Evolutionary conservation across 2,113 vertebrate genomes (phyloP), one percentile per base, ranked within the genome.

Genomic region (Podarcis muralis): DNA sequence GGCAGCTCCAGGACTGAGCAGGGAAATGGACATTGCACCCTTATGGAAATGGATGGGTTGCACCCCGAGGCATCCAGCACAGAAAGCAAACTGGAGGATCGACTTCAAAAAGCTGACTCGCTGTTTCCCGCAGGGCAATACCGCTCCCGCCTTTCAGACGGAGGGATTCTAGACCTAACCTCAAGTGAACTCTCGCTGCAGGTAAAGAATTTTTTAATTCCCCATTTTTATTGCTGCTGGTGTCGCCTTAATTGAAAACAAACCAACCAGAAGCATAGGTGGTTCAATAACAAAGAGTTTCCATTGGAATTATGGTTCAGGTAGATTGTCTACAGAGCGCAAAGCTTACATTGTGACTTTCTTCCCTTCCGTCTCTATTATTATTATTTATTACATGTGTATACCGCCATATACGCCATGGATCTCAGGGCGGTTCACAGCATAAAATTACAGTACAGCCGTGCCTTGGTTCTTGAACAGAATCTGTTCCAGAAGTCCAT

Each of bases 111-210:
- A n/a, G 83, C 87, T 53, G 95, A 96, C 1, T 88, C 88, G 0
- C 84, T 93, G 20, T 94, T 95, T 68, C 88, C 95, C 9, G 32
- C 86, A 37, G 93, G 57, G 5, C 95, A 91, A 3, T 96, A 95
- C 88, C 96, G 83, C 85, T 95, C 95, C 82, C 95, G 87, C 37
- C 91, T 97, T 72, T 96, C 97, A 1, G 97, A 98, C 30, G 88
- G 93, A 7, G 94, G 94, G 30, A 94, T 97, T 88, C 95, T 95
- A 0, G 96, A 98, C 82, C 95, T 96, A 1, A 95, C 97, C 13
- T 95, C 94, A 32, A 95, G 95, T 30, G 97, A 98, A 90, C 88
- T 96, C 43, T 93, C 97, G 66, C 87, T 93, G 7, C 97, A 97
- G 98, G 98, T 99, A 97, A 96, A 65, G 0, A 25, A 1, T 90